Percentiles rank a stretch among this genome's conserved stretches.
Conservation (phyloP, 2,888 invertebrate species). For the Marasmarcha lunaedactyla region DNA sequence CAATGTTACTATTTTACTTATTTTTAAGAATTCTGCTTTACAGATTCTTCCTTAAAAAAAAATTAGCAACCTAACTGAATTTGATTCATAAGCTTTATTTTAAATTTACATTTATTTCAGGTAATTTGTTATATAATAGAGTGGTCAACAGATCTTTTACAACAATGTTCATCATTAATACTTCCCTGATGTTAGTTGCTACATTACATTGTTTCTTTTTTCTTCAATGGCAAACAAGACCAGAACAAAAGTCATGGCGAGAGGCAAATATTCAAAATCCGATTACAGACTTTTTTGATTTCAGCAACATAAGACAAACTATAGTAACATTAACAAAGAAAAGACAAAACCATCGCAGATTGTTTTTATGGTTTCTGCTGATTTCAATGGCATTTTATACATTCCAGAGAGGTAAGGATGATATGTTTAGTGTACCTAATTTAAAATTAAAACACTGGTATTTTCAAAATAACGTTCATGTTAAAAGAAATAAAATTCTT, state of each 20-base stretch:
- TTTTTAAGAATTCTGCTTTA: too few species aligned
- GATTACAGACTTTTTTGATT: slow-evolving; percentile 78
- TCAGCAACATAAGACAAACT: slow-evolving; percentile 74
- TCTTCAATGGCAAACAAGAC: slow-evolving; percentile 78
- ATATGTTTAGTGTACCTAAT: not conserved
- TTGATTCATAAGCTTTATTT: too few species aligned
- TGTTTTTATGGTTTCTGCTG: slow-evolving; percentile 77
- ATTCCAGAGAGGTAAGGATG: slow-evolving; percentile 75
- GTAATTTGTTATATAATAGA: slow-evolving; percentile 73
- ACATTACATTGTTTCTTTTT: slow-evolving; percentile 74
- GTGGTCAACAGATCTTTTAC: slow-evolving; percentile 76
- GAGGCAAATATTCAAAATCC: slow-evolving; percentile 70
- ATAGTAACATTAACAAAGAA: slow-evolving; percentile 71
- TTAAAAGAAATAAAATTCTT: too few species aligned
- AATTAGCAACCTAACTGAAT: too few species aligned
- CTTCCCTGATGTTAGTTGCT: slow-evolving; percentile 69
- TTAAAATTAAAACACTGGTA: too few species aligned
- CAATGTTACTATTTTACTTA: not conserved
- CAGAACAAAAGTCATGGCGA: slow-evolving; percentile 72
- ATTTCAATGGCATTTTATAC: slow-evolving; percentile 83
- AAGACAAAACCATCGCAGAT: slow-evolving; percentile 68
- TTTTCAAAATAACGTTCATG: too few species aligned
- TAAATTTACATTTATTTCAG: slow-evolving; percentile 43
- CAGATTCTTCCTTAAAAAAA: too few species aligned
- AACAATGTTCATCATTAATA: slow-evolving; percentile 80